Evolutionary conservation across 2,113 vertebrate genomes (phyloP).

Genomic region (Apistogramma diplotaenia): DNA sequence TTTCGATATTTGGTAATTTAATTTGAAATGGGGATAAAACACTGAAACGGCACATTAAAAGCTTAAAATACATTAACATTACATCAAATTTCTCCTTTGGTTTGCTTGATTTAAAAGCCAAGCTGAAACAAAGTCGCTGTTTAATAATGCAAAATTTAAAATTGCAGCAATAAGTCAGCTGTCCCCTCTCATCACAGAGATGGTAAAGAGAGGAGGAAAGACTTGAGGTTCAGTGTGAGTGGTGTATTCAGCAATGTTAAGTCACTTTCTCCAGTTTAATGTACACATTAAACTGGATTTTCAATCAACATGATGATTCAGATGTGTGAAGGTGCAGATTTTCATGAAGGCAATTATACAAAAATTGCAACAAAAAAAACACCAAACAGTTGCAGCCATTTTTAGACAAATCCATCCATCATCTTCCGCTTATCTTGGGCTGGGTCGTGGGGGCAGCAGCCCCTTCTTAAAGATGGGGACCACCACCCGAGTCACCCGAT

Average conservation of each 20-base stretch:
- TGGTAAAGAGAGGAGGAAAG: background rate
- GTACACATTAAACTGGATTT: background rate
- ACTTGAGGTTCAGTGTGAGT: background rate
- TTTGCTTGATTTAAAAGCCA: background rate
- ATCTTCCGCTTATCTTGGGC: no score
- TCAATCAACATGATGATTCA: background rate
- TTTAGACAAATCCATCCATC: no score
- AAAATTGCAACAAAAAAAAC: no score
- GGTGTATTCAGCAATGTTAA: background rate
- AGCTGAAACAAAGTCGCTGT: background rate
- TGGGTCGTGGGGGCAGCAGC: no score
- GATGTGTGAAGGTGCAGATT: background rate
- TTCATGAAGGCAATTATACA: no score
- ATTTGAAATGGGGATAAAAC: background rate
- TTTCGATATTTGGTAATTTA: background rate
- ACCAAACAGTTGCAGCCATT: no score
- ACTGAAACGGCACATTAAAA: accelerated
- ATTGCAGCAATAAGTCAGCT: background rate
- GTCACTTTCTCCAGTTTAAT: background rate
- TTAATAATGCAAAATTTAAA: background rate
- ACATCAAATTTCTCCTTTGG: background rate
- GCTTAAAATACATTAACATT: background rate
- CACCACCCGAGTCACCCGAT: no score
- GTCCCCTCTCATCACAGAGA: background rate
- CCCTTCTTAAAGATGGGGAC: no score